These are phyloP conservation scores for Cyanoderma ruficeps DNA, from an alignment of 2,113 vertebrate species.

Conservation along the genomic window DNA sequence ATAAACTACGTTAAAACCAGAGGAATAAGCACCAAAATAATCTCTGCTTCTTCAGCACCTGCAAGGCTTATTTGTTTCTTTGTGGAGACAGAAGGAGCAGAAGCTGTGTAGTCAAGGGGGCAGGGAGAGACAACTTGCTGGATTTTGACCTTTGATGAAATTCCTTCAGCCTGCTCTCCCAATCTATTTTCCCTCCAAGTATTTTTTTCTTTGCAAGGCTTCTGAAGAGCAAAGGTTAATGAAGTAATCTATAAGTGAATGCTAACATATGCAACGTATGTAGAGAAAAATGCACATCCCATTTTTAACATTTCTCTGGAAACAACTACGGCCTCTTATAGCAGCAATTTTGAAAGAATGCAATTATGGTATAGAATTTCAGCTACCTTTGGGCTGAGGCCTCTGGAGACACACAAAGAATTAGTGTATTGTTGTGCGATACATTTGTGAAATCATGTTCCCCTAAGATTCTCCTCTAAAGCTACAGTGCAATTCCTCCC, in stretches of 20 bases:
- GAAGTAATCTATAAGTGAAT: slow-evolving; percentile 26
- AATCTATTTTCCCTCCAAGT: neutral
- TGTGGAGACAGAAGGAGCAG: neutral
- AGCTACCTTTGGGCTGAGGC: slow-evolving; percentile 48
- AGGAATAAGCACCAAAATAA: neutral
- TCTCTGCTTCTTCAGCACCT: neutral
- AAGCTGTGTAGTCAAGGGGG: neutral
- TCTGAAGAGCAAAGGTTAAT: slow-evolving; percentile 52
- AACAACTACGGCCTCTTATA: slow-evolving; percentile 34
- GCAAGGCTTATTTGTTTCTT: neutral
- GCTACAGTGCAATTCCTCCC: neutral
- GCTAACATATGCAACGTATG: slow-evolving; percentile 8
- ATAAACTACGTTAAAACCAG: neutral
- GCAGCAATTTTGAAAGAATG: slow-evolving; percentile 60
- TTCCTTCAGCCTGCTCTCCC: neutral
- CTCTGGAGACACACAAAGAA: slow-evolving; percentile 51
- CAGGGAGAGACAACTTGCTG: neutral
- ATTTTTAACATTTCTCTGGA: slow-evolving; percentile 45
- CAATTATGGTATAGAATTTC: slow-evolving; percentile 54
- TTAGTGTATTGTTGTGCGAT: slow-evolving; percentile 18
- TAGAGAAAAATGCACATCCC: slow-evolving; percentile 34
- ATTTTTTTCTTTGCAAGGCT: slow-evolving; percentile 13
- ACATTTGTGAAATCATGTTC: slow-evolving; percentile 29
- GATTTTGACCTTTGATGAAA: slow-evolving; percentile 32
- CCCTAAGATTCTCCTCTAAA: neutral